A percentile compares a stretch with the other conserved stretches of the same genome.
Evolutionary conservation across 2,797 vertebrate species (phyloP).

Genomic region (Melanotaenia parkinsoni): DNA sequence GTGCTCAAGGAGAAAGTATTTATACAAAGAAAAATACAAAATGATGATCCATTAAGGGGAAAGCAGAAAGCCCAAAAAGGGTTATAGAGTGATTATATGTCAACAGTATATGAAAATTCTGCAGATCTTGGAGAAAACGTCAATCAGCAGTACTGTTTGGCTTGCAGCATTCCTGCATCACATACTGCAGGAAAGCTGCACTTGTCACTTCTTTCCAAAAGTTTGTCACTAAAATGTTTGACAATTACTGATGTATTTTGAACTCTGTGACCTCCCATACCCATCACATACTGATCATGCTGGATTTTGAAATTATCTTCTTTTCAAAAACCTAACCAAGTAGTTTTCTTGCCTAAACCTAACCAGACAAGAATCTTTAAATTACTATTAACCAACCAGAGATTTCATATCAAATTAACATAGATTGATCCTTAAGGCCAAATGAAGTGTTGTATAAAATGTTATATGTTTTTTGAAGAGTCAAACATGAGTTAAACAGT

Average conservation of each 20-base stretch:
- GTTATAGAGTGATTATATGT: too few species aligned
- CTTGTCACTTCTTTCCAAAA: too few species aligned
- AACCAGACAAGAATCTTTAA: neutral
- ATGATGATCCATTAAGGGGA: neutral
- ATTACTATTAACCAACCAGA: neutral
- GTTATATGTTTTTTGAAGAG: too few species aligned
- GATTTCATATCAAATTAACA: neutral
- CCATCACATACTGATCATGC: neutral
- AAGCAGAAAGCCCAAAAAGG: neutral
- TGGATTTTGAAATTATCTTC: neutral
- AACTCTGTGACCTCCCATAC: neutral
- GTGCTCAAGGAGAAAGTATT: conserved; percentile 5
- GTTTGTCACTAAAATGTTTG: too few species aligned
- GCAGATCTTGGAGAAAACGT: too few species aligned
- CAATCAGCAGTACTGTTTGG: too few species aligned
- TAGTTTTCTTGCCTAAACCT: neutral
- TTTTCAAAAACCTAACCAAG: neutral
- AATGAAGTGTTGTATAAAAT: too few species aligned
- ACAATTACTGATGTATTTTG: too few species aligned
- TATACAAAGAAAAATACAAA: neutral
- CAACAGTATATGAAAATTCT: too few species aligned
- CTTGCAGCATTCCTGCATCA: too few species aligned
- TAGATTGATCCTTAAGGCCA: neutral
- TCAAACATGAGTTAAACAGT: too few species aligned
- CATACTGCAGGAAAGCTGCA: too few species aligned